phyloP scores from a whole-genome alignment of 2,797 vertebrate species.

The Myiotriccus ornatus region DNA sequence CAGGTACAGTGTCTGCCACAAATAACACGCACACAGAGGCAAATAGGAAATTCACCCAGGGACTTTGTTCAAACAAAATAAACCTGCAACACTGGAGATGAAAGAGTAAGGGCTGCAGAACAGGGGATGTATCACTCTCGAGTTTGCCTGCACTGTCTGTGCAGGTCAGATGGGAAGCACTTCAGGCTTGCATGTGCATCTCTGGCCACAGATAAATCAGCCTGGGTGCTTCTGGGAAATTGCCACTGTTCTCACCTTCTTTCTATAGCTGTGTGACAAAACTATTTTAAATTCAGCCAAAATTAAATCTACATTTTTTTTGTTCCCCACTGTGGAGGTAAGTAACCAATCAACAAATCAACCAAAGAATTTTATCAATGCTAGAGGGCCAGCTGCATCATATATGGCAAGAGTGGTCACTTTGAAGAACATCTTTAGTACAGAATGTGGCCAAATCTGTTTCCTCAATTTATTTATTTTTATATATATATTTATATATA shows the following conservation, averaged over 20 bases:
- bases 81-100: slow-evolving; percentile 76
- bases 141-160: neutral
- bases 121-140: neutral
- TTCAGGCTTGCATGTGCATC: neutral
- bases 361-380: neutral
- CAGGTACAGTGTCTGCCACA: slow-evolving; percentile 89
- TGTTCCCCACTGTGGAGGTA: neutral
- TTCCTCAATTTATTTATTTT: neutral
- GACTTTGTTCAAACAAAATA: slow-evolving; percentile 75
- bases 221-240: neutral
- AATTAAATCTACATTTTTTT: neutral
- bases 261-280: neutral
- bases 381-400: neutral
- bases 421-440: neutral
- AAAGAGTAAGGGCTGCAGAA: slow-evolving; percentile 71
- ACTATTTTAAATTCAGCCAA: neutral
- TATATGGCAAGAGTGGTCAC: neutral
- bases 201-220: neutral
- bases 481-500: neutral
- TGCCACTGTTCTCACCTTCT: neutral
- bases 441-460: neutral
- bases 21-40: slow-evolving; percentile 97
- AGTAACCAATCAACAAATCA: neutral
- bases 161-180: neutral
- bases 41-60: slow-evolving; percentile 96